These are phyloP conservation scores for Calephelis perditalis DNA, from an alignment of 2,888 invertebrate species.

Conservation along the genomic window DNA sequence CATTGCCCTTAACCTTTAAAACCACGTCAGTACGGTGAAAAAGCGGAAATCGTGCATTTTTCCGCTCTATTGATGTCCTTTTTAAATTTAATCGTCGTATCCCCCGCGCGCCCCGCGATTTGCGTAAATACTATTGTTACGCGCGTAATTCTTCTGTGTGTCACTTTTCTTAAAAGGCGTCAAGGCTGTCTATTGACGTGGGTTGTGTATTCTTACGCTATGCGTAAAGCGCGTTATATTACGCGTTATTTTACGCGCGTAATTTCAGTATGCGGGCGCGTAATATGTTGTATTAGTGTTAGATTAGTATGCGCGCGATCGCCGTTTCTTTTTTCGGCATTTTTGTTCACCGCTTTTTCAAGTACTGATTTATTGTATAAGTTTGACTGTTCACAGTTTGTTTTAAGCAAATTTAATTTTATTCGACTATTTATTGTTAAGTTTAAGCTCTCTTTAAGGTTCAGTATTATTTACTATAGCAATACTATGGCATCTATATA, in stretches of 20 bases:
- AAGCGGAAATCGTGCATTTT: constrained; percentile 47
- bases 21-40: constrained; percentile 65
- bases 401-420: constrained; percentile 40
- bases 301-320: constrained; percentile 46
- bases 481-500: constrained; percentile 33
- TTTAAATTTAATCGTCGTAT: constrained; percentile 32
- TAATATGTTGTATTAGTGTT: constrained; percentile 35
- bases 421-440: constrained; percentile 44
- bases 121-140: constrained; percentile 20
- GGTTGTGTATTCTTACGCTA: constrained; percentile 14
- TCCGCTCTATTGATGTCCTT: constrained; percentile 33
- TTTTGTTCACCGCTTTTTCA: constrained; percentile 52
- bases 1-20: constrained; percentile 83
- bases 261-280: constrained; percentile 20
- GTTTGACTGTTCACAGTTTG: constrained; percentile 37
- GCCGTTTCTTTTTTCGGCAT: constrained; percentile 38
- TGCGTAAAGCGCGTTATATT: constrained; percentile 22
- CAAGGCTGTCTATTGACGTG: constrained; percentile 19
- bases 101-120: constrained; percentile 24
- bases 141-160: constrained; percentile 9
- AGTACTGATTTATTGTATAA: constrained; percentile 56
- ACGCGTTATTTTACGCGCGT: constrained; percentile 16
- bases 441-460: constrained; percentile 41
- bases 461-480: constrained; percentile 49
- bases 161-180: constrained; percentile 8